Evolutionary conservation across 1,140 invertebrate genomes (phyloP), one percentile per base, ranked within the genome.

Genomic region (Papilio machaon): DNA sequence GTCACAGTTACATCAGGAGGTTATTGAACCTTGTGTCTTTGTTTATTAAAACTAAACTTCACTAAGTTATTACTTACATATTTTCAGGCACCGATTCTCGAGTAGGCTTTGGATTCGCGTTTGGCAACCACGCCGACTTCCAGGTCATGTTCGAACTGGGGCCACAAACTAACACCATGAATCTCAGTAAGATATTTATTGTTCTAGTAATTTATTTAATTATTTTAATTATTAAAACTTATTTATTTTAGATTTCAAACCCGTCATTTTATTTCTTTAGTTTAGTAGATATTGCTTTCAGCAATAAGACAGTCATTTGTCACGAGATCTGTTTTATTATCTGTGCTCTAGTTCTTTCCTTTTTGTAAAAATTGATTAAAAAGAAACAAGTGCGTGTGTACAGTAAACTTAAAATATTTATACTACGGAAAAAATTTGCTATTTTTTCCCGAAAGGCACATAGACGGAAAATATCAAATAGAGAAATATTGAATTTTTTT

Each of bases 41-140:
- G 11, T 58, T n/a, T 8, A 58, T 19, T 8, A 19, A 8, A 58
- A 17, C 54, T 58, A 2, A 58, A 9, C 2, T 19, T 19, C n/a
- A 58, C 17, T 19, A 2, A 58, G 9, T 58, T 2, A 58, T 58
- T n/a, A 19, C n/a, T 19, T 58, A 17, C 2, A 58, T 58, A 58
- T 30, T 91, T 94, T 43, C 89, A 98, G 97, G 97, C 82, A 97
- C 97, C 6, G 97, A 98, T 90, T 98, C 97, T 0, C 95, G 97
- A 77, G 82, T 98, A 11, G 97, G 97, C 1, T 96, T 97, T 85
- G 97, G 97, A 1, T 98, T 97, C 89, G 95, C 97, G n/a, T 95
- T 98, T 10, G 97, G 97, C 0, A 96, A 97, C 82, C 97, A 97
- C 91, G 97, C 97, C 0, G 97, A 98, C 91, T 96, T 98, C 88